Percentiles rank a stretch among this genome's conserved stretches.
Conservation (phyloP, 1,140 invertebrate genomes). For the Macrobrachium rosenbergii region DNA sequence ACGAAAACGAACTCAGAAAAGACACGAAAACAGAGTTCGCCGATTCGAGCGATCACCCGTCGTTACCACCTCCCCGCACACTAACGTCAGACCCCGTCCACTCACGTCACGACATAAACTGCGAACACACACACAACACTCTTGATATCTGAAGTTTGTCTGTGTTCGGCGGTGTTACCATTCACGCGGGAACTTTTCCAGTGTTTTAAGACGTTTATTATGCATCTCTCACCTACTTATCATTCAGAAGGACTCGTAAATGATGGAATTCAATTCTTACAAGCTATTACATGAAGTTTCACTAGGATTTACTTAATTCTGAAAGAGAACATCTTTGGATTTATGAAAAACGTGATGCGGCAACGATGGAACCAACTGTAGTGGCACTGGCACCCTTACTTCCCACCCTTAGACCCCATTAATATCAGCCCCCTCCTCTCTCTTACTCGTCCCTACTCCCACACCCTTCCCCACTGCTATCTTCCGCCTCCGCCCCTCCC, state of each 20-base stretch:
- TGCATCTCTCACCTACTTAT: too few relatives aligned
- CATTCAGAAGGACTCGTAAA: too few relatives aligned
- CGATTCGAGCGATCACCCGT: background rate
- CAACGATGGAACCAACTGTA: background rate
- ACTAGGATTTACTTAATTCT: too few relatives aligned
- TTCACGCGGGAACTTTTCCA: too few relatives aligned
- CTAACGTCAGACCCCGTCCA: background rate
- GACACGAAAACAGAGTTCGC: too few relatives aligned
- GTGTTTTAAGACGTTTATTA: too few relatives aligned
- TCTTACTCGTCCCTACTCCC: background rate
- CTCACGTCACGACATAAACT: background rate
- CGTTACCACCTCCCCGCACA: background rate
- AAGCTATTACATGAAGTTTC: too few relatives aligned
- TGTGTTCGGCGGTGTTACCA: too few relatives aligned
- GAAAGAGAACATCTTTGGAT: background rate
- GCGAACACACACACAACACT: background rate
- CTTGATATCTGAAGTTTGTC: too few relatives aligned
- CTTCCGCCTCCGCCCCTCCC: background rate
- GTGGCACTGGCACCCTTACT: background rate
- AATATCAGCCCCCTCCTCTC: background rate
- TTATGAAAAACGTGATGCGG: background rate
- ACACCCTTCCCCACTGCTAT: background rate
- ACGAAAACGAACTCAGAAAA: too few relatives aligned
- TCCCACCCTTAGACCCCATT: background rate
- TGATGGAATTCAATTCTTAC: too few relatives aligned